Conservation (phyloP, 2,888 invertebrate species). For the Calliphora vomitoria region DNA sequence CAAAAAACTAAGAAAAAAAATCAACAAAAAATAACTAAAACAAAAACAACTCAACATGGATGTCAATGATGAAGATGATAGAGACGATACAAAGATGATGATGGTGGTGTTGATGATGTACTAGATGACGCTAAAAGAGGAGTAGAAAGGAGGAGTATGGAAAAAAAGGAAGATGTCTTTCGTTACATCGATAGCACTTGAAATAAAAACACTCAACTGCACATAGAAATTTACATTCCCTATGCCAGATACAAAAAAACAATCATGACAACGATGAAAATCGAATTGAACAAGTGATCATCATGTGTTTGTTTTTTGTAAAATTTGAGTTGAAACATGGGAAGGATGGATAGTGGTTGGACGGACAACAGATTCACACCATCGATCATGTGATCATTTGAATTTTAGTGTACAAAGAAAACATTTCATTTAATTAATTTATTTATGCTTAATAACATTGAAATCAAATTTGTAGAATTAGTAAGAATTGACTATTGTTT, state of each 20-base stretch:
- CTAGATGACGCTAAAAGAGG: slow-evolving; percentile 16
- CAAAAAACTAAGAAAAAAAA: slow-evolving; percentile 2
- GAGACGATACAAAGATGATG: slow-evolving; percentile 13
- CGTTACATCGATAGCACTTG: slow-evolving; percentile 53
- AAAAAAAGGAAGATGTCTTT: slow-evolving; percentile 61
- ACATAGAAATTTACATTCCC: background rate
- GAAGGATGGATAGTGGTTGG: background rate
- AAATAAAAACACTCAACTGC: slow-evolving; percentile 45
- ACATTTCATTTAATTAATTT: no score
- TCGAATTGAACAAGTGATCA: slow-evolving; percentile 42
- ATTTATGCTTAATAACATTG: no score
- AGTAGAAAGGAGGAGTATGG: slow-evolving; percentile 15
- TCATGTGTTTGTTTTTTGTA: slow-evolving; percentile 22
- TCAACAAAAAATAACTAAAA: slow-evolving; percentile 11
- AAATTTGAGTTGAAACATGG: slow-evolving; percentile 10
- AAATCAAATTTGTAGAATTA: no score
- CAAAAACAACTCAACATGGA: slow-evolving; percentile 47
- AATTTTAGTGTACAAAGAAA: background rate
- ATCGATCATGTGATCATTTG: slow-evolving; percentile 42
- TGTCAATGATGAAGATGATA: slow-evolving; percentile 48
- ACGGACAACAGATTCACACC: slow-evolving; percentile 48
- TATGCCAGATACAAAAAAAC: background rate
- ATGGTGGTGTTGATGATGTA: slow-evolving; percentile 47
- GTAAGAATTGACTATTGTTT: no score
- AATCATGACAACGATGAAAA: slow-evolving; percentile 15